phyloP scores from a whole-genome alignment of 2,888 invertebrate species.

The Onthophagus sagittarius region DNA sequence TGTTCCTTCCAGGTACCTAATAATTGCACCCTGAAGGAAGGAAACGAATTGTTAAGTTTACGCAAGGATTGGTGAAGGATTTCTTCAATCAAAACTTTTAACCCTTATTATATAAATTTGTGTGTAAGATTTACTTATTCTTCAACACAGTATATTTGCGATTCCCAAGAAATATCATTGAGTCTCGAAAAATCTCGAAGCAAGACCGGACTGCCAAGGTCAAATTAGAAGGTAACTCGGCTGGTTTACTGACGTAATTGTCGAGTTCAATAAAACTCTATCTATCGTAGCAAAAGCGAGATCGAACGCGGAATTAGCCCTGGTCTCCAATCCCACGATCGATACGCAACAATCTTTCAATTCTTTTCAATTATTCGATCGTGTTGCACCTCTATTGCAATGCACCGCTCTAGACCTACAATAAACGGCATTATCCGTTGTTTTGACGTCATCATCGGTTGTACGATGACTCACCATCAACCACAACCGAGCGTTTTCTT shows the following conservation, averaged over 20 bases:
- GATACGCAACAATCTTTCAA: background rate
- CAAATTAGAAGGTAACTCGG: conserved; percentile 11
- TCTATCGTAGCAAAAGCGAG: conserved; percentile 3
- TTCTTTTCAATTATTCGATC: background rate
- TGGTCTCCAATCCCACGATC: background rate
- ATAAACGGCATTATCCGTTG: background rate
- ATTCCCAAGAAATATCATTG: background rate
- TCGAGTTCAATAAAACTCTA: conserved; percentile 10
- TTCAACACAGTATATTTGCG: background rate
- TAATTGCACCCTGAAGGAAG: too few species aligned
- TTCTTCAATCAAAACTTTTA: too few species aligned
- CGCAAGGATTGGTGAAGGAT: too few species aligned
- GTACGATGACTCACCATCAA: background rate
- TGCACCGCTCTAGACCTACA: background rate
- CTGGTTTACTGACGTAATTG: conserved; percentile 7
- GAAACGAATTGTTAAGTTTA: too few species aligned
- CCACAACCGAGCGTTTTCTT: background rate
- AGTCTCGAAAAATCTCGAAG: background rate
- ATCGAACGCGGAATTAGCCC: conserved; percentile 3
- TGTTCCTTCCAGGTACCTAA: too few species aligned
- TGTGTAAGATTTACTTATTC: background rate
- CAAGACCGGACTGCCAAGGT: conserved; percentile 3
- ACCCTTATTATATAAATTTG: too few species aligned
- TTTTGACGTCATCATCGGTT: background rate
- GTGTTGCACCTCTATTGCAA: background rate